phyloP scores from a whole-genome alignment of 92 coral and sea anemone genomes.

The Parazoanthus swiftii region DNA sequence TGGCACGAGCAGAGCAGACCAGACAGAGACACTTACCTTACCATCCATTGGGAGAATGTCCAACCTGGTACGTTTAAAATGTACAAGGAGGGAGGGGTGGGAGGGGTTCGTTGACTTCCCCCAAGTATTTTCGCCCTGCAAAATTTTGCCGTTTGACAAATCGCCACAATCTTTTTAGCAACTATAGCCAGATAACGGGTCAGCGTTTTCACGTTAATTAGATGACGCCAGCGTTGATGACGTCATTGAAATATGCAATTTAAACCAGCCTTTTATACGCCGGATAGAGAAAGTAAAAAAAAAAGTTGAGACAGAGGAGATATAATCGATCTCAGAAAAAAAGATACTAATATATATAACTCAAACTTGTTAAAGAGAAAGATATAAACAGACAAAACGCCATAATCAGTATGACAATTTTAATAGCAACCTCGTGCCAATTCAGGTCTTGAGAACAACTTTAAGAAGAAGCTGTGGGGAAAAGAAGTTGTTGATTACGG shows the following conservation, averaged over 20 bases:
- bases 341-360: background rate
- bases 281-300: background rate
- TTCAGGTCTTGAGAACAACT: conserved; percentile 75
- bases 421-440: background rate
- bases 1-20: conserved; percentile 98
- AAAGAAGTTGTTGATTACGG: conserved; percentile 52
- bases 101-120: too few relatives aligned
- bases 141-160: too few relatives aligned
- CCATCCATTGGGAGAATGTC: conserved; percentile 59
- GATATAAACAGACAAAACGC: background rate
- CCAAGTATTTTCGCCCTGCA: too few relatives aligned
- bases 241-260: too few relatives aligned
- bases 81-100: too few relatives aligned
- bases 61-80: conserved; percentile 55
- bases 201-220: too few relatives aligned
- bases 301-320: background rate
- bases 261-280: too few relatives aligned
- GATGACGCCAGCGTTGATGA: too few relatives aligned
- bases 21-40: conserved; percentile 82
- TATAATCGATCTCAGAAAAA: background rate
- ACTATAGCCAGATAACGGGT: too few relatives aligned
- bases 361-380: background rate
- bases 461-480: conserved; percentile 70
- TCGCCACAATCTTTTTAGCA: too few relatives aligned
- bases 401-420: background rate